Evolutionary conservation across 1,140 invertebrate genomes (phyloP).

Genomic region (Diprion similis): DNA sequence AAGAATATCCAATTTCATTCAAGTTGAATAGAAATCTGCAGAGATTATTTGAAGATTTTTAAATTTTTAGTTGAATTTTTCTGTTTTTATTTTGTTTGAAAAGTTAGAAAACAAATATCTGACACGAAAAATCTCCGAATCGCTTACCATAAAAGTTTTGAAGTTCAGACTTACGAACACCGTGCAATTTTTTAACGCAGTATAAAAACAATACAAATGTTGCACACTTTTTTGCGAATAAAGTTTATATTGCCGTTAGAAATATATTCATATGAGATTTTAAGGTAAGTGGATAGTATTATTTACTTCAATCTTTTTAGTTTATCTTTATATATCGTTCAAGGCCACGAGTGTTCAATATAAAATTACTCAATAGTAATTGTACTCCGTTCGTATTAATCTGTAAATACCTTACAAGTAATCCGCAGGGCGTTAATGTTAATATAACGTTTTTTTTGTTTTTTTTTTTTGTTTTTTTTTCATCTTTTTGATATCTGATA

Average conservation of each 20-base stretch:
- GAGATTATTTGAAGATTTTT: no score
- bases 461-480: background rate
- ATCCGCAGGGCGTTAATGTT: background rate
- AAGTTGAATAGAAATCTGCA: background rate
- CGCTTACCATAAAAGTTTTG: background rate
- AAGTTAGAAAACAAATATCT: background rate
- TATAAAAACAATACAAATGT: background rate
- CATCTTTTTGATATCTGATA: background rate
- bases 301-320: background rate
- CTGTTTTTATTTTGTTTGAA: background rate
- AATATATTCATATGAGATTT: background rate
- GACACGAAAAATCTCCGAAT: background rate
- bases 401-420: slow-evolving; percentile 7
- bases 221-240: background rate
- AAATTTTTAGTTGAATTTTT: background rate
- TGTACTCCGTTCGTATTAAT: slow-evolving; percentile 1
- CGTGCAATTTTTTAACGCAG: background rate
- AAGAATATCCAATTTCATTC: background rate
- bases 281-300: background rate
- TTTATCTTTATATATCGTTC: slow-evolving; percentile 23
- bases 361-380: slow-evolving; percentile 50
- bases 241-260: background rate
- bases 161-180: background rate
- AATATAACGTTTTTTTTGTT: background rate
- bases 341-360: slow-evolving; percentile 55